These are phyloP conservation scores for Athalia cordata DNA, from an alignment of 2,888 invertebrate species.

Conservation along the genomic window DNA sequence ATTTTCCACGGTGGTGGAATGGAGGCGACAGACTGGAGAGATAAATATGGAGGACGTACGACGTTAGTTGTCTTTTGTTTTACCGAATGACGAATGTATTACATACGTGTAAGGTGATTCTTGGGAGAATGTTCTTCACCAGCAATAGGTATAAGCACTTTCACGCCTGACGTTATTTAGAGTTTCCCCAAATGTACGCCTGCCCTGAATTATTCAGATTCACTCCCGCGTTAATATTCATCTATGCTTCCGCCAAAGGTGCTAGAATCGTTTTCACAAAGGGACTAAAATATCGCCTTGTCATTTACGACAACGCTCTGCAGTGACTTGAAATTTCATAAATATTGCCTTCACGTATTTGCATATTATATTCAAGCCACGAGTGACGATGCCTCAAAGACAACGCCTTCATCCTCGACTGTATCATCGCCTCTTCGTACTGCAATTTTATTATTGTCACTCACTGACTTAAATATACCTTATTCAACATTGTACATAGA, in stretches of 20 bases:
- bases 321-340: slow-evolving; percentile 45
- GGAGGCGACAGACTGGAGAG: background rate
- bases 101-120: background rate
- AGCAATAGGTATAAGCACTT: slow-evolving; percentile 29
- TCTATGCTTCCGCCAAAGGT: slow-evolving; percentile 42
- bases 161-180: slow-evolving; percentile 39
- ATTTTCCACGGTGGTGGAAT: background rate
- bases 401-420: slow-evolving; percentile 32
- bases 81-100: background rate
- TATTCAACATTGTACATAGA: background rate
- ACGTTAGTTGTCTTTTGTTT: slow-evolving; percentile 17
- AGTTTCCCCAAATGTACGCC: slow-evolving; percentile 41
- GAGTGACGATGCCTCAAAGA: slow-evolving; percentile 37
- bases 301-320: slow-evolving; percentile 45
- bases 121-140: background rate
- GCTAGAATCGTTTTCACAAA: slow-evolving; percentile 46
- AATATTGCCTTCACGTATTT: slow-evolving; percentile 43
- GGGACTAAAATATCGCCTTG: slow-evolving; percentile 48
- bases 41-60: background rate
- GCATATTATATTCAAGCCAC: slow-evolving; percentile 39
- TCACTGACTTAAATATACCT: background rate
- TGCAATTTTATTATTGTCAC: background rate
- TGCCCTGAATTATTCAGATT: slow-evolving; percentile 44
- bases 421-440: slow-evolving; percentile 7
- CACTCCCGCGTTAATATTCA: slow-evolving; percentile 45